A percentile compares a stretch with the other conserved stretches of the same genome.
Evolutionary conservation across 2,888 invertebrate genomes (phyloP).

Genomic region (Phortica okadai): DNA sequence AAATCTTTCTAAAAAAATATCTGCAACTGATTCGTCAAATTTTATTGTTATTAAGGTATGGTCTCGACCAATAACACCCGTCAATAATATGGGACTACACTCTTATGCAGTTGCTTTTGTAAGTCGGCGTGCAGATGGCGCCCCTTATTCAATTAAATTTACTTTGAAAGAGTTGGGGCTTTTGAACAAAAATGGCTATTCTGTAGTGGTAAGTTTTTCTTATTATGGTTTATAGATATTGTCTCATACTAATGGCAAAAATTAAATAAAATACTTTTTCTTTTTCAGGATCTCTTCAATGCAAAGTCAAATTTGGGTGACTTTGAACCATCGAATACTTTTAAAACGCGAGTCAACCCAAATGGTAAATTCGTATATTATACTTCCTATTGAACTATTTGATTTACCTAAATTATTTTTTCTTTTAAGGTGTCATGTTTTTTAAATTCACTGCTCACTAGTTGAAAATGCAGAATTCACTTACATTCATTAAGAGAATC

Average conservation of each 20-base stretch:
- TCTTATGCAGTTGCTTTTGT: conserved; percentile 78
- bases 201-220: conserved; percentile 61
- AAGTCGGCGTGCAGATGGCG: conserved; percentile 76
- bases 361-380: conserved; percentile 56
- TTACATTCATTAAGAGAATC: too few relatives aligned
- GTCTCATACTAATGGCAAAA: too few relatives aligned
- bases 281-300: conserved; percentile 58
- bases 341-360: conserved; percentile 64
- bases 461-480: too few relatives aligned
- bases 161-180: conserved; percentile 73
- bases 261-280: conserved; percentile 3
- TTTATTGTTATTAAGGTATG: conserved; percentile 68
- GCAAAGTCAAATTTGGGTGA: conserved; percentile 37
- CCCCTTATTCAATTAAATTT: conserved; percentile 70
- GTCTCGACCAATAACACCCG: conserved; percentile 76
- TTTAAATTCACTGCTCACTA: conserved; percentile 64
- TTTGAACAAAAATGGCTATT: conserved; percentile 67
- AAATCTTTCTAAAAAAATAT: too few relatives aligned
- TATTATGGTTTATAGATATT: too few relatives aligned
- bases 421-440: conserved; percentile 62
- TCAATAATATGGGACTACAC: conserved; percentile 60
- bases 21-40: conserved; percentile 25
- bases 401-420: conserved; percentile 26
- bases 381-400: neutral
- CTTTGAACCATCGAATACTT: conserved; percentile 37